Evolutionary conservation across 2,888 invertebrate genomes (phyloP), one percentile per base, ranked within the genome.

Genomic region (Lepidocyrtoides sp.): DNA sequence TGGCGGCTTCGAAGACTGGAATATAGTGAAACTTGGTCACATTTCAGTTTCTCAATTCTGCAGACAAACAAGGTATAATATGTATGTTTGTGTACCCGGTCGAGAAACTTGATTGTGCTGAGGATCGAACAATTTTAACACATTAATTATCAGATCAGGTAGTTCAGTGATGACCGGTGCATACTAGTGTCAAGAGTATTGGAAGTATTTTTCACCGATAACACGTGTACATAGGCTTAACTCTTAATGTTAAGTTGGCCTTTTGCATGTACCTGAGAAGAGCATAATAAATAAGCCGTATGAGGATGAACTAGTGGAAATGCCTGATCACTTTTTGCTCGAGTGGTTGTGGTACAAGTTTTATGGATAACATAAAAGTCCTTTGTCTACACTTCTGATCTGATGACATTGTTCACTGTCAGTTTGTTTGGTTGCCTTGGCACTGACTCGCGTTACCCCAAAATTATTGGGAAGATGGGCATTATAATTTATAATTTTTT

Each of bases 51-150:
- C 60, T 60, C 5, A 4, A 17, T 63, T 29, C 29, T 14, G 17
- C 63, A 29, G 2, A 17, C 3, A 63, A 63, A 14, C 32, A 63
- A 10, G 14, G 26, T 23, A 7, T 63, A 8, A 26, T 60, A 60
- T 20, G 29, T 63, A 63, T n/a, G n/a, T n/a, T n/a, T n/a, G n/a
- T n/a, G n/a, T n/a, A 7, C 63, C n/a, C 32, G 51, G 44, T 23
- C 14, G 12, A 17, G 23, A 72, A 72, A 72, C 72, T 72, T 17
- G 72, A 72, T 72, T 72, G 29, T 36, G 20, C n/a, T 57, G 23
- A 20, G 57, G 7, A 57, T 23, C 26, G 17, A n/a, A n/a, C n/a
- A n/a, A n/a, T n/a, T n/a, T n/a, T n/a, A n/a, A 7, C 14, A 23
- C 23, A 57, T 57, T 57, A 20, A 60, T 20, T 60, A 8, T 8